These are phyloP conservation scores for Rhabditophanes sp. DNA, from an alignment of 2,888 invertebrate genomes.

Conservation along the genomic window DNA sequence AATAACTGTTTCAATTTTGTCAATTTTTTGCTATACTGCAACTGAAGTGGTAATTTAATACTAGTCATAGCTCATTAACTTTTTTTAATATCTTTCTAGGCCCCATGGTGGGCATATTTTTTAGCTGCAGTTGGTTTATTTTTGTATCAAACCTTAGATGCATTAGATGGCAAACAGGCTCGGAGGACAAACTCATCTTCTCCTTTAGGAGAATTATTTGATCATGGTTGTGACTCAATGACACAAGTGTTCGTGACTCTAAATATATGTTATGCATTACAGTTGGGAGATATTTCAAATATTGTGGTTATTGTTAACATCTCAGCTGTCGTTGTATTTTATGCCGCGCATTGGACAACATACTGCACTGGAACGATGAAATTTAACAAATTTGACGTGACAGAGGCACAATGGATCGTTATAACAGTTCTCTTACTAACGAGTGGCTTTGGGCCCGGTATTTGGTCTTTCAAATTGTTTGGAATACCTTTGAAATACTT, in stretches of 20 bases:
- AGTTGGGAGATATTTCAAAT: conserved; percentile 66
- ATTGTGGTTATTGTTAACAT: conserved; percentile 88
- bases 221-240: conserved; percentile 96
- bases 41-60: conserved; percentile 59
- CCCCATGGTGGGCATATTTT: conserved; percentile 80
- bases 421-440: conserved; percentile 73
- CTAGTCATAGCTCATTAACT: too few relatives aligned
- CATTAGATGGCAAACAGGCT: conserved; percentile 97
- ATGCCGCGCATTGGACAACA: conserved; percentile 98
- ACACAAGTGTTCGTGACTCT: conserved; percentile 88
- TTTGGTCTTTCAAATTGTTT: conserved; percentile 56
- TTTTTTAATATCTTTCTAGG: conserved; percentile 44
- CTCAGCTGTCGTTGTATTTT: conserved; percentile 83
- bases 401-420: conserved; percentile 87
- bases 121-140: conserved; percentile 82
- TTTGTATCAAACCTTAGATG: conserved; percentile 89
- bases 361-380: conserved; percentile 68
- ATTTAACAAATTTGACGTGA: conserved; percentile 64
- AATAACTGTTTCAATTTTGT: conserved; percentile 71
- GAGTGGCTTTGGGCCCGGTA: conserved; percentile 64
- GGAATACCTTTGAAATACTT: conserved; percentile 36
- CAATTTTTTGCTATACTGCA: conserved; percentile 81
- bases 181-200: conserved; percentile 75
- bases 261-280: conserved; percentile 82
- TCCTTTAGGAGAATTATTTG: conserved; percentile 90